Conservation (phyloP, 2,113 vertebrate genomes). For the Echinops telfairi region DNA sequence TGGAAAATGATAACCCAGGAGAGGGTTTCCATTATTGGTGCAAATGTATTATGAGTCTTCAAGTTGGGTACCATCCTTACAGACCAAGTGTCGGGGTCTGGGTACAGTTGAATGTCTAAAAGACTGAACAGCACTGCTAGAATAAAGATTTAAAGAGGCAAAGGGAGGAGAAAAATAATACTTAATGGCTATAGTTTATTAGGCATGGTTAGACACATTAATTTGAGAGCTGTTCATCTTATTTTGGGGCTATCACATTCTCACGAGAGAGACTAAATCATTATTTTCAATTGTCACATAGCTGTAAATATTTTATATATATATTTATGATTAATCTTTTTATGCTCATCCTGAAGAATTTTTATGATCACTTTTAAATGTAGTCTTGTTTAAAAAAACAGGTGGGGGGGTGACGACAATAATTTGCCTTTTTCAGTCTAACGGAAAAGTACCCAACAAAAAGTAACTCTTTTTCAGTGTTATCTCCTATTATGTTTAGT, state of each 20-base stretch:
- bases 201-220: background rate
- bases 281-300: slow-evolving; percentile 29
- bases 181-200: background rate
- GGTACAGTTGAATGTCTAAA: background rate
- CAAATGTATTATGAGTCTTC: background rate
- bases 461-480: no score
- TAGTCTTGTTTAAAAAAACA: background rate
- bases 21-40: background rate
- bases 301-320: slow-evolving; percentile 13
- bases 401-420: background rate
- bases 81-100: background rate
- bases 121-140: background rate
- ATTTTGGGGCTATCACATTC: background rate
- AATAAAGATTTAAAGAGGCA: background rate
- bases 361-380: background rate
- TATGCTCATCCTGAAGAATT: background rate
- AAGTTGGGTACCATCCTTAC: background rate
- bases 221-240: background rate
- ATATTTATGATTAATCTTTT: background rate
- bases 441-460: background rate
- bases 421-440: slow-evolving; percentile 10
- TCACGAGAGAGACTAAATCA: background rate
- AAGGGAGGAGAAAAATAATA: background rate
- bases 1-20: background rate
- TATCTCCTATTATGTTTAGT: slow-evolving; percentile 24